Conservation (phyloP, 2,888 invertebrate genomes). For the Neoaliturus tenellus region DNA sequence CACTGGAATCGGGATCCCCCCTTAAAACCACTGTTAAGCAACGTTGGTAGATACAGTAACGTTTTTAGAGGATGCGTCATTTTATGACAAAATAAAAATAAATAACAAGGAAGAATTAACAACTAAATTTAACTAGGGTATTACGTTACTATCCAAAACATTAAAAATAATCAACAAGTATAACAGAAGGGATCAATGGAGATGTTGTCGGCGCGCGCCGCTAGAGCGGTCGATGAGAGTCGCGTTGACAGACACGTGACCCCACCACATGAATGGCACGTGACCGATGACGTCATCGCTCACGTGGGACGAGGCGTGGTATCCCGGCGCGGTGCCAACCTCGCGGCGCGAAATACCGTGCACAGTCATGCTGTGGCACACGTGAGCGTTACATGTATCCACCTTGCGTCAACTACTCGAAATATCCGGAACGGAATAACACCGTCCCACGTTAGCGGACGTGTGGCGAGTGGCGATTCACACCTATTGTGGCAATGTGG, state of each 20-base stretch:
- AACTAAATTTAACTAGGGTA: too few species aligned
- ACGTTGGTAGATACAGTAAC: too few species aligned
- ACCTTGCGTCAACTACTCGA: background rate
- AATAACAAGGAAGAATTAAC: too few species aligned
- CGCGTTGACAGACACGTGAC: conserved; percentile 63
- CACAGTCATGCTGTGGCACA: conserved; percentile 30
- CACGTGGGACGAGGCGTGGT: conserved; percentile 58
- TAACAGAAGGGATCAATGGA: too few species aligned
- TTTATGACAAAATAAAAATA: too few species aligned
- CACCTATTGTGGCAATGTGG: too few species aligned
- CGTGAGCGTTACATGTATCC: conserved; percentile 34
- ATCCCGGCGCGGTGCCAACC: conserved; percentile 23
- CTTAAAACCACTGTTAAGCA: too few species aligned
- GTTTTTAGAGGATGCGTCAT: too few species aligned
- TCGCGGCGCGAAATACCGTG: conserved; percentile 26
- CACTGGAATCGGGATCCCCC: too few species aligned
- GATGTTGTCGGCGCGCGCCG: background rate
- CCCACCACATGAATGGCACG: conserved; percentile 61
- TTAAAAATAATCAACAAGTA: too few species aligned
- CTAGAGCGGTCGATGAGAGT: background rate
- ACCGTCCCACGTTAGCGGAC: background rate
- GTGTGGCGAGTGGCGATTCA: too few species aligned
- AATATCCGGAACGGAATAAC: conserved; percentile 4
- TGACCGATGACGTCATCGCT: conserved; percentile 58
- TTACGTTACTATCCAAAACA: too few species aligned